phyloP scores from a whole-genome alignment of 2,888 invertebrate genomes.

The Euplexia lucipara region DNA sequence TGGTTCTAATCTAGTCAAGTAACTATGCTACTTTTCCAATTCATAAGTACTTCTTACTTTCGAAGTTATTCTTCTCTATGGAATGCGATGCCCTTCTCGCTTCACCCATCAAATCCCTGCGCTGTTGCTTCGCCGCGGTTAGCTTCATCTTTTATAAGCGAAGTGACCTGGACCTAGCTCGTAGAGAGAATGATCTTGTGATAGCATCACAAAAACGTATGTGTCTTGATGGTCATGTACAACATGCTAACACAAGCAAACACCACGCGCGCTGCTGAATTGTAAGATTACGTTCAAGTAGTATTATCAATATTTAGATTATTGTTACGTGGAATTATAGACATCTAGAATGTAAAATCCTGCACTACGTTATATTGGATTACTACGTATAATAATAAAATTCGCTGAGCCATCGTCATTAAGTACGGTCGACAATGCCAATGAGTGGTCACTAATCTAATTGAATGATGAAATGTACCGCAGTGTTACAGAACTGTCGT shows the following conservation, averaged over 20 bases:
- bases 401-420: conserved; percentile 1
- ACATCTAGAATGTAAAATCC: not conserved
- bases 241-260: not conserved
- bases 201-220: too few species aligned
- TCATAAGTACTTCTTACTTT: too few species aligned
- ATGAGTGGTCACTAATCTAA: not conserved
- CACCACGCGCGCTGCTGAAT: not conserved
- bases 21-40: too few species aligned
- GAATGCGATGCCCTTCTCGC: too few species aligned
- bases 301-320: not conserved
- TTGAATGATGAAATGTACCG: not conserved
- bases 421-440: not conserved
- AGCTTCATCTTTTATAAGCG: too few species aligned
- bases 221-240: too few species aligned
- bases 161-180: too few species aligned
- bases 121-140: too few species aligned
- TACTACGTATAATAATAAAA: not conserved
- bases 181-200: too few species aligned
- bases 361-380: not conserved
- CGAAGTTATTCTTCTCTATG: too few species aligned
- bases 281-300: not conserved
- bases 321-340: not conserved
- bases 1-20: too few species aligned
- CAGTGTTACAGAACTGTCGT: conserved; percentile 3
- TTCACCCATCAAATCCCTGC: too few species aligned